phyloP scores from a whole-genome alignment of 53 echinoderm and acorn worm genomes.

The Luidia sarsii region DNA sequence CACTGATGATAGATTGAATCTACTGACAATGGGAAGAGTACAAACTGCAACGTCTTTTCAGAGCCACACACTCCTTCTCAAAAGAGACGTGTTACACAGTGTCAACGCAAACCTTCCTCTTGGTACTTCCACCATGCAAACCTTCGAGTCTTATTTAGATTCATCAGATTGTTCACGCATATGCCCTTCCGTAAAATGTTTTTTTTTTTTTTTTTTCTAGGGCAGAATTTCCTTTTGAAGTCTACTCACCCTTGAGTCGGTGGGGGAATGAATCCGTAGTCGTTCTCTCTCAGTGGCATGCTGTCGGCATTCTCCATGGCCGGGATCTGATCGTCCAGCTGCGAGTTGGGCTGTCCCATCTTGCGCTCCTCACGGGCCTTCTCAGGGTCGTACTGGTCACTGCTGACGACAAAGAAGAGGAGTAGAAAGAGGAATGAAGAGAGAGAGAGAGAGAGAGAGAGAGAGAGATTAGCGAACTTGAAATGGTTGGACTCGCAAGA shows the following conservation, averaged over 20 bases:
- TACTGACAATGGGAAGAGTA: too few species aligned
- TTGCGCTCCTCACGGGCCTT: conserved; percentile 74
- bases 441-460: background rate
- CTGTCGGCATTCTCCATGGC: conserved; percentile 58
- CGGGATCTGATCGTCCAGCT: conserved; percentile 92
- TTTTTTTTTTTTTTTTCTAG: background rate
- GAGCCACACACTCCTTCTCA: too few species aligned
- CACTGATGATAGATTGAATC: too few species aligned
- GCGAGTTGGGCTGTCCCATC: conserved; percentile 79
- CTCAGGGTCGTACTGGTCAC: conserved; percentile 94
- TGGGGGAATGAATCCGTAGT: conserved; percentile 94
- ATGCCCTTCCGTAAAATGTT: too few species aligned
- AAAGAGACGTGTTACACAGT: too few species aligned
- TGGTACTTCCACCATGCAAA: too few species aligned
- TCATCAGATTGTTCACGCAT: too few species aligned
- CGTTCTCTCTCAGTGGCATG: conserved; percentile 64
- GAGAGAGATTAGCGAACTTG: too few species aligned
- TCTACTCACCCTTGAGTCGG: conserved; percentile 65
- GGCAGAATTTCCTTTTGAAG: background rate
- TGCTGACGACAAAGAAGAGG: conserved; percentile 21
- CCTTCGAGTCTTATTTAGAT: too few species aligned
- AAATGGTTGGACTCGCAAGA: too few species aligned
- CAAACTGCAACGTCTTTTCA: too few species aligned
- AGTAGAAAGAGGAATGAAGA: background rate
- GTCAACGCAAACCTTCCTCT: too few species aligned